phyloP scores from a whole-genome alignment of 2,888 invertebrate genomes.

The Oxytorus armatus region DNA sequence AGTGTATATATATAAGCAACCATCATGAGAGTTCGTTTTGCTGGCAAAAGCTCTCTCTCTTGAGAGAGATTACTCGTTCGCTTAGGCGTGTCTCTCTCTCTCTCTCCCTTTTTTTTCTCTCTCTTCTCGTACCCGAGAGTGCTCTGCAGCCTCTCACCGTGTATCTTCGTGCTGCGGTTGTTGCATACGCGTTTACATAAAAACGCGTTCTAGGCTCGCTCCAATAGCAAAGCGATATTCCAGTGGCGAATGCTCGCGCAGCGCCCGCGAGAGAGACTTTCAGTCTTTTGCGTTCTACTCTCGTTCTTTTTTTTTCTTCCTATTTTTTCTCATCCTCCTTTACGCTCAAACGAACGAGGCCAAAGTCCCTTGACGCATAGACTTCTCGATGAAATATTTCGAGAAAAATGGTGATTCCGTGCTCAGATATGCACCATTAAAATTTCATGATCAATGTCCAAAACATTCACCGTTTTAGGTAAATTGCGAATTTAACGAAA shows the following conservation, averaged over 20 bases:
- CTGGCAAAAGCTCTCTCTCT: constrained; percentile 7
- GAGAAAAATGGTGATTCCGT: neutral
- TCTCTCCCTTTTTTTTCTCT: neutral
- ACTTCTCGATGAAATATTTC: neutral
- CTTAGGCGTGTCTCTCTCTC: constrained; percentile 43
- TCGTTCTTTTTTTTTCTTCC: neutral
- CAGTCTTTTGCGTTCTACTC: neutral
- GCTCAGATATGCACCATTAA: too few species aligned
- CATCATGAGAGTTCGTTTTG: neutral
- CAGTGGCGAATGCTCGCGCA: neutral
- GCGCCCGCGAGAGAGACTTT: neutral
- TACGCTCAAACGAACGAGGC: neutral
- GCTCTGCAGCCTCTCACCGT: constrained; percentile 22
- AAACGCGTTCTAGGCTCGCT: constrained; percentile 2
- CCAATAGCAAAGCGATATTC: constrained; percentile 7
- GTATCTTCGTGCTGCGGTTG: constrained; percentile 11
- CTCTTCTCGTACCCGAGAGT: neutral
- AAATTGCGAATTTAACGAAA: too few species aligned
- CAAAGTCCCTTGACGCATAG: neutral
- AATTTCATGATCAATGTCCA: too few species aligned
- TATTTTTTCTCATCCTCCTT: neutral
- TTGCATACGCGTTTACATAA: constrained; percentile 8
- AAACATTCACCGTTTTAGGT: too few species aligned
- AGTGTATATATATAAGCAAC: constrained; percentile 11
- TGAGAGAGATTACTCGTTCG: constrained; percentile 56